A percentile compares a stretch with the other conserved stretches of the same genome.
Conservation (phyloP, 2,113 vertebrate species). For the Drymodes brunneopygia region DNA sequence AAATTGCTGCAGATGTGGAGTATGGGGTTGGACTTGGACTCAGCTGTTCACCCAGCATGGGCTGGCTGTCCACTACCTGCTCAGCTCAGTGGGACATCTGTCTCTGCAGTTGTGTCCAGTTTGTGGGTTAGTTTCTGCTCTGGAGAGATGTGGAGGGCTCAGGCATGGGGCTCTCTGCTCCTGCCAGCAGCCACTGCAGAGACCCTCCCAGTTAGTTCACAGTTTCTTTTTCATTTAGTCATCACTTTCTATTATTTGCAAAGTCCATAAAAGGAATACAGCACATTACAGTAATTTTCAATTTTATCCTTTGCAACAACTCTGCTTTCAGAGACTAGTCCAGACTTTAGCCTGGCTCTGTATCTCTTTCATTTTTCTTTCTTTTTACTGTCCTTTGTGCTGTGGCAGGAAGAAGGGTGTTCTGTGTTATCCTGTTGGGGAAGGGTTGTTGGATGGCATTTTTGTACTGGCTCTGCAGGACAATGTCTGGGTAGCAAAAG, state of each 20-base stretch:
- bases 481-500: not conserved
- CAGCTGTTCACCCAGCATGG: not conserved
- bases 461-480: not conserved
- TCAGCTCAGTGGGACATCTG: not conserved
- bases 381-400: not conserved
- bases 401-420: not conserved
- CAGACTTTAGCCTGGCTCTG: not conserved
- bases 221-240: not conserved
- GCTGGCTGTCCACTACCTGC: not conserved
- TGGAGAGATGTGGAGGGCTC: not conserved
- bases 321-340: not conserved
- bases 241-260: constrained; percentile 2
- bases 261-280: not conserved
- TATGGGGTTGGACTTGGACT: not conserved
- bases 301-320: not conserved
- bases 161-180: not conserved
- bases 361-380: not conserved
- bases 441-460: not conserved
- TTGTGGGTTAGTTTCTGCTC: not conserved
- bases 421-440: not conserved
- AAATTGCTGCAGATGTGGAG: not conserved
- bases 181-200: not conserved
- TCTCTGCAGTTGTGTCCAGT: not conserved
- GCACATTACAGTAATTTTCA: not conserved
- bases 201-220: not conserved